Base-by-base conservation (phyloP, 2,888 invertebrate genomes). In the Seira ritae region DNA sequence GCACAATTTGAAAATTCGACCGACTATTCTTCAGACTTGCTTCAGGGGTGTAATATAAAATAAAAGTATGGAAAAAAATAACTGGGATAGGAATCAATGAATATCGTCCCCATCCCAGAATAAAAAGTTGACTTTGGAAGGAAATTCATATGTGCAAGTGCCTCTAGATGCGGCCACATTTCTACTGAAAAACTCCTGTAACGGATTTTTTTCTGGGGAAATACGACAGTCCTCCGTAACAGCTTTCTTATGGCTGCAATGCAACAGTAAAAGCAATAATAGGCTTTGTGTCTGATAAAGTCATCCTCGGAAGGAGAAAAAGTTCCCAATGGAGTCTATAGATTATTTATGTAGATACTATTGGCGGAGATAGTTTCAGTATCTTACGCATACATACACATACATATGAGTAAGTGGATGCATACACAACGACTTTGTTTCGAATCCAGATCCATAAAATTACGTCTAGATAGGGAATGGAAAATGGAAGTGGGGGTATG, bases 1-100 rank as follows among this genome's bases (percentile, higher is more conserved):
- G 42, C 42, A 42, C 42, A 42, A 42, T 42, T 42, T 42, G 42
- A 8, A 42, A 42, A 42, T n/a, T n/a, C n/a, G n/a, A n/a, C n/a
- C n/a, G n/a, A n/a, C n/a, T n/a, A 42, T 42, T 42, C 42, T n/a
- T 42, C 42, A 6, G 42, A 42, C 6, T 42, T 42, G 12, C 42
- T 42, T 42, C 12, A 6, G 42, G 42, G 42, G 12, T n/a, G n/a
- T n/a, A n/a, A n/a, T n/a, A 42, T 42, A 42, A 42, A 42, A 42
- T 42, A 42, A 42, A 42, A 42, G 42, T 42, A 42, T 42, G 42
- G 42, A 42, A 42, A n/a, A n/a, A n/a, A 42, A 42, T 72, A 55
- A 50, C 23, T 22, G 17, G 12, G 12, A 60, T 17, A n/a, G 60
- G 17, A 78, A 78, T 78, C 70, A 78, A 78, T 78, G 78, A 78